Percentiles rank a stretch among this genome's conserved stretches.
Conservation (phyloP, 2,888 invertebrate species). For the Caenorhabditis imperialis region DNA sequence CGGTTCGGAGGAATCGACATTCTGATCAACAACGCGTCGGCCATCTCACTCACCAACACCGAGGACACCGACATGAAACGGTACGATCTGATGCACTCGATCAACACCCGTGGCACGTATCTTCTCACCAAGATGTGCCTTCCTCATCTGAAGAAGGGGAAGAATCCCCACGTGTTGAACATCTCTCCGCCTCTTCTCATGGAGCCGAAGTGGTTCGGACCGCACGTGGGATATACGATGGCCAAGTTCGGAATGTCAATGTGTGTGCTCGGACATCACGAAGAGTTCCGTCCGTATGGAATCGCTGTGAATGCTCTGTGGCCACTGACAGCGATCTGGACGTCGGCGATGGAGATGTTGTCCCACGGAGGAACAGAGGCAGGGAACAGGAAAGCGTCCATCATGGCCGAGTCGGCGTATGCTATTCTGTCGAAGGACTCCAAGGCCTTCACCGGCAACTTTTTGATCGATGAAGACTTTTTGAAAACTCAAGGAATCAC, state of each 20-base stretch:
- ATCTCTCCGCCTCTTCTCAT: conserved; percentile 93
- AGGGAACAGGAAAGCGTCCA: conserved; percentile 50
- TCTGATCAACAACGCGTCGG: conserved; percentile 93
- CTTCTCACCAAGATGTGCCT: conserved; percentile 91
- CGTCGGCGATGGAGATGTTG: conserved; percentile 85
- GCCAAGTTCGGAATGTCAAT: conserved; percentile 93
- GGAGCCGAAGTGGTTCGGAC: conserved; percentile 87
- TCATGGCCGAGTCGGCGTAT: conserved; percentile 87
- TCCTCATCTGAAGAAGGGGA: conserved; percentile 84
- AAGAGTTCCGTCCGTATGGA: conserved; percentile 87
- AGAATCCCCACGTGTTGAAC: conserved; percentile 94
- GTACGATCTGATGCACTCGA: conserved; percentile 91
- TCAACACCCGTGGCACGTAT: conserved; percentile 95
- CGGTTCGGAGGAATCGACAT: conserved; percentile 86
- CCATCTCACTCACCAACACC: conserved; percentile 84
- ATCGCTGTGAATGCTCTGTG: conserved; percentile 97
- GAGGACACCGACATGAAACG: conserved; percentile 89
- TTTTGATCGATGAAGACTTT: conserved; percentile 93
- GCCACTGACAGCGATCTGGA: conserved; percentile 84
- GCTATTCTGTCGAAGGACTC: conserved; percentile 87
- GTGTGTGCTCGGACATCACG: conserved; percentile 95
- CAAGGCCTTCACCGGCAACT: conserved; percentile 84
- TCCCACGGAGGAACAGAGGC: conserved; percentile 80
- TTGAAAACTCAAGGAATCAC: conserved; percentile 86
- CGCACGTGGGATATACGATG: conserved; percentile 89